These are phyloP conservation scores for Orbicella faveolata DNA, from an alignment of 64 coral and sea anemone genomes.

Conservation along the genomic window DNA sequence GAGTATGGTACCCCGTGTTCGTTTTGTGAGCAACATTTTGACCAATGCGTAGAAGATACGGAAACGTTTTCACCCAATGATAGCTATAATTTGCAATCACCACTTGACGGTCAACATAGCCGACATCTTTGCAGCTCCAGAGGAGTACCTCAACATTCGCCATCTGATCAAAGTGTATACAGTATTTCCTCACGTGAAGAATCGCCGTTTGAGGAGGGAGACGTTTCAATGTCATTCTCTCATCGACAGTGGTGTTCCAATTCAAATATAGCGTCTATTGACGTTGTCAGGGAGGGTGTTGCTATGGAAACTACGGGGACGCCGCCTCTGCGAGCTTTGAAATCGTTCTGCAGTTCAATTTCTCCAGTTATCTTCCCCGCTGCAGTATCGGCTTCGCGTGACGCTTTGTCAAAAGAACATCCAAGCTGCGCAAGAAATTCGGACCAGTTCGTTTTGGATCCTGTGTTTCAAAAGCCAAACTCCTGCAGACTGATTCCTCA, in stretches of 20 bases:
- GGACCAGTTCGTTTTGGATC: neutral
- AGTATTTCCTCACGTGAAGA: neutral
- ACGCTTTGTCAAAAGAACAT: neutral
- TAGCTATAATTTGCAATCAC: neutral
- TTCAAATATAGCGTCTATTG: neutral
- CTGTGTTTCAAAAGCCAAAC: neutral
- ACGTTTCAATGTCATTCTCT: neutral
- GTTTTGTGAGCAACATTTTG: neutral
- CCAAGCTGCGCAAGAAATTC: neutral
- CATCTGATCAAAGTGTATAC: neutral
- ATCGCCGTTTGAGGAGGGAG: neutral
- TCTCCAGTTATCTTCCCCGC: neutral
- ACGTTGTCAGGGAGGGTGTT: neutral
- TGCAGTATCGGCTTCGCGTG: neutral
- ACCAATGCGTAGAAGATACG: neutral
- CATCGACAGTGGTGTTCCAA: neutral
- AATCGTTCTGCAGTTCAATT: slow-evolving; percentile 9
- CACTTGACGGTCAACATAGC: neutral
- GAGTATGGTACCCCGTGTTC: neutral
- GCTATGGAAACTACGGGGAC: neutral
- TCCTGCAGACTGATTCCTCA: neutral
- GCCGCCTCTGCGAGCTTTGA: neutral
- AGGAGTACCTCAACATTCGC: neutral
- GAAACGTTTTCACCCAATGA: neutral
- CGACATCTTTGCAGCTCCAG: neutral